Conservation (phyloP, 92 coral and sea anemone species). For the Zoanthus sociatus region DNA sequence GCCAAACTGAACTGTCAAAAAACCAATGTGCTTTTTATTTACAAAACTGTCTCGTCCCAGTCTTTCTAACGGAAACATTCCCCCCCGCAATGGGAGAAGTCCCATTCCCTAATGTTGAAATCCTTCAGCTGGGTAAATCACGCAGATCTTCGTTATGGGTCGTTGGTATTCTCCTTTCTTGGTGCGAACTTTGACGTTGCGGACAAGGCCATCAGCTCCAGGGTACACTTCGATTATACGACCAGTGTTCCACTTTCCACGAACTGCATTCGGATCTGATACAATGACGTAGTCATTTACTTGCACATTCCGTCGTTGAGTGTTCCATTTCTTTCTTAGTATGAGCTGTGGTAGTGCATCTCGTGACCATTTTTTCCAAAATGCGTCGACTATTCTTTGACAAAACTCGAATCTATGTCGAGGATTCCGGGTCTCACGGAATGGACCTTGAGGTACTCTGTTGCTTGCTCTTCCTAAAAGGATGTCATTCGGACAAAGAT, state of each 20-base stretch:
- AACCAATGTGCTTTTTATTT: too few relatives aligned
- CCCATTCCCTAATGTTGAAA: not conserved
- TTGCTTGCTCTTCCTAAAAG: conserved; percentile 63
- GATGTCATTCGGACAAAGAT: conserved; percentile 66
- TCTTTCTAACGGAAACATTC: too few relatives aligned
- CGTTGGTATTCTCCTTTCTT: conserved; percentile 50
- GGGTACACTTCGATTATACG: conserved; percentile 60
- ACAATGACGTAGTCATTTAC: conserved; percentile 68
- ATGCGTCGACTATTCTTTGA: conserved; percentile 57
- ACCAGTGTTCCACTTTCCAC: conserved; percentile 65
- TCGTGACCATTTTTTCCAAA: conserved; percentile 67
- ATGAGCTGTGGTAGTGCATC: conserved; percentile 62
- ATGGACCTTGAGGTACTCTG: conserved; percentile 67
- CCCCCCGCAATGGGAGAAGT: too few relatives aligned
- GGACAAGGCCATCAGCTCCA: conserved; percentile 59
- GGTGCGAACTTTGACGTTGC: conserved; percentile 61
- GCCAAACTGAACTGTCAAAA: too few relatives aligned
- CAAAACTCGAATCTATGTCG: conserved; percentile 42
- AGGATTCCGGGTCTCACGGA: not conserved
- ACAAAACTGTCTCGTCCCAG: too few relatives aligned
- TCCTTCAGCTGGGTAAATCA: too few relatives aligned
- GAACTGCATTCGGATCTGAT: too few relatives aligned
- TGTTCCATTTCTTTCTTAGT: conserved; percentile 47
- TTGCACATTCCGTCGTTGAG: conserved; percentile 17
- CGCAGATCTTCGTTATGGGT: too few relatives aligned